Evolutionary conservation across 2,113 vertebrate genomes (phyloP).

Genomic region (Cyanoramphus novaezelandiae): DNA sequence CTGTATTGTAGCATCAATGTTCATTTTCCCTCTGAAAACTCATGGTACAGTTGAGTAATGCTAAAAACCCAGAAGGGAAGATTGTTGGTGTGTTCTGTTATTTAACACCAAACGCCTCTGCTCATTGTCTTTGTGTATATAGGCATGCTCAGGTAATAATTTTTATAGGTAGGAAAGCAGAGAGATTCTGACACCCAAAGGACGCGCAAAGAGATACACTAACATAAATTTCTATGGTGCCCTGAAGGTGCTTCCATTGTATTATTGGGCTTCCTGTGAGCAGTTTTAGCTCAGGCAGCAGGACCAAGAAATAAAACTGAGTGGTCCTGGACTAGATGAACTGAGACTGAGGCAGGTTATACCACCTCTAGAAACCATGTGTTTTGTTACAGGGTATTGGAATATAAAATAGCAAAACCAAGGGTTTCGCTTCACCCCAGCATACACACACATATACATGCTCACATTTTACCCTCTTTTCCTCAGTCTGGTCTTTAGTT

Average conservation of each 20-base stretch:
- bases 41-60: background rate
- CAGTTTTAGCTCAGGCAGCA: constrained; percentile 46
- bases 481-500: constrained; percentile 26
- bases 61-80: background rate
- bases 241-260: constrained; percentile 63
- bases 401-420: constrained; percentile 7
- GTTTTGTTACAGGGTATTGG: background rate
- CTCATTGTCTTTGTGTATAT: background rate
- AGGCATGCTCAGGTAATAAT: constrained; percentile 53
- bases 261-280: constrained; percentile 58
- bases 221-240: constrained; percentile 72
- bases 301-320: constrained; percentile 53
- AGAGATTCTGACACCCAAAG: constrained; percentile 73
- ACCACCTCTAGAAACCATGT: background rate
- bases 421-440: background rate
- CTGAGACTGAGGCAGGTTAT: background rate
- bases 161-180: constrained; percentile 68
- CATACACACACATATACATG: background rate
- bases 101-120: background rate
- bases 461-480: background rate
- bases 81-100: background rate
- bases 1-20: background rate
- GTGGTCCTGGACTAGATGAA: constrained; percentile 37
- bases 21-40: constrained; percentile 3
- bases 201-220: constrained; percentile 64